phyloP scores from a whole-genome alignment of 2,797 vertebrate genomes.

The Phoeniculus purpureus region DNA sequence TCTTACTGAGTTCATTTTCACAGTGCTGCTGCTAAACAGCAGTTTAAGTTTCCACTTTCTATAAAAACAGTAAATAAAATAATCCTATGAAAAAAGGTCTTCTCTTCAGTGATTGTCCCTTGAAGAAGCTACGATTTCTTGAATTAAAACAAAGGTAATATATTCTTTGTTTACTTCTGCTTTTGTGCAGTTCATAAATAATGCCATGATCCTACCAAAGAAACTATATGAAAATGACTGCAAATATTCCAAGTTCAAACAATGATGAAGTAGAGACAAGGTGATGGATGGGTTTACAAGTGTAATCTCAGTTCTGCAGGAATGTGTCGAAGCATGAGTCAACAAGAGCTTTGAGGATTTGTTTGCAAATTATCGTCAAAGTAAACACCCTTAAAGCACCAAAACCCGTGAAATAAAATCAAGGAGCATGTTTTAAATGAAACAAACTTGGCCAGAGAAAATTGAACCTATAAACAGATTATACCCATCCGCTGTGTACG shows the following conservation, averaged over 20 bases:
- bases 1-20: background rate
- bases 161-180: background rate
- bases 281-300: background rate
- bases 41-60: background rate
- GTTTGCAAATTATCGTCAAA: background rate
- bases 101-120: background rate
- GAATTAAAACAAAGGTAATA: background rate
- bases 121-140: background rate
- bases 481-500: background rate
- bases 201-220: background rate
- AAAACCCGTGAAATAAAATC: background rate
- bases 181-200: background rate
- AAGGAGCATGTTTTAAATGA: background rate
- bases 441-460: background rate
- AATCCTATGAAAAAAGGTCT: background rate
- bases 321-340: background rate
- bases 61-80: background rate
- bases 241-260: background rate
- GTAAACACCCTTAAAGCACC: background rate
- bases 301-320: background rate
- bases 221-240: background rate
- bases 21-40: background rate
- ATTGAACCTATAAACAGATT: background rate
- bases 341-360: background rate
- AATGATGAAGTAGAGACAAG: background rate